Evolutionary conservation across 2,888 invertebrate genomes (phyloP), one percentile per base, ranked within the genome.

Genomic region (Eumacrocentrus americanus): DNA sequence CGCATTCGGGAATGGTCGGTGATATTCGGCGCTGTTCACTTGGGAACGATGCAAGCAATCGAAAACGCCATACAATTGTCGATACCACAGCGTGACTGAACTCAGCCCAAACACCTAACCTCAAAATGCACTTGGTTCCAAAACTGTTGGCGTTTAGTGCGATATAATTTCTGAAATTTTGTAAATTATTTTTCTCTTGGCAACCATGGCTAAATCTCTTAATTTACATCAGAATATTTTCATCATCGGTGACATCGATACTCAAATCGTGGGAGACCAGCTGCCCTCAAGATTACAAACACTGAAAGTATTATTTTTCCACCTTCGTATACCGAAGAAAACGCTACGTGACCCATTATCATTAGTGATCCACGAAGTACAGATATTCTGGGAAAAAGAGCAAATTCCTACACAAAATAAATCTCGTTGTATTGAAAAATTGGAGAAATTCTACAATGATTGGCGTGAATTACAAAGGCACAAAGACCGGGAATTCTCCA

Each of bases 191-290:
- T n/a, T n/a, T n/a, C n/a, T n/a, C n/a, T n/a, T n/a, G n/a, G n/a
- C n/a, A n/a, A n/a, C n/a, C n/a, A n/a, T n/a, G n/a, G n/a, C n/a
- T n/a, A n/a, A n/a, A n/a, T n/a, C n/a, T n/a, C n/a, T n/a, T n/a
- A n/a, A n/a, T n/a, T 74, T 64, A 46, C 29, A 9, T 4, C 29
- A 38, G 22, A 40, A 53, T 29, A 38, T 53, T 29, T 53, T 53
- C 38, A 12, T 53, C n/a, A 53, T 53, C 23, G 53, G 40, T 12
- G 25, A 38, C 37, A 29, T 22, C 38, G 29, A 22, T 53, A 16
- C 38, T 23, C 53, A 53, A 20, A 53, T 53, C 38, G 53, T 29
- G 11, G 53, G 53, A 25, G 38, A 53, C 38, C 38, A 53, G 12
- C 38, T 53, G 2, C 53, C 53, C 9, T 53, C 53, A n/a, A 53